phyloP scores from a whole-genome alignment of 2,888 invertebrate genomes.

The Torymus auratus region DNA sequence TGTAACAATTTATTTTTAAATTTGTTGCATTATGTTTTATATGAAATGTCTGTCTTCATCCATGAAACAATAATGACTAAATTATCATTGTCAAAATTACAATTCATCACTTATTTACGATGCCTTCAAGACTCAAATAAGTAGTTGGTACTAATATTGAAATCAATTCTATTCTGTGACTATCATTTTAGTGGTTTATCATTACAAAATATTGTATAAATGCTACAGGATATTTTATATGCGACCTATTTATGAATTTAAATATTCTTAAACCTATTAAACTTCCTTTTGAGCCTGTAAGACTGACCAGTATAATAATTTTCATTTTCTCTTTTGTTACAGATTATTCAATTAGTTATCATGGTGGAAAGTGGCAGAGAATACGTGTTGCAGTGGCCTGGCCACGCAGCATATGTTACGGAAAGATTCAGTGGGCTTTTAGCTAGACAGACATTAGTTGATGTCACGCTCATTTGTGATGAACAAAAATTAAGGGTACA shows the following conservation, averaged over 20 bases:
- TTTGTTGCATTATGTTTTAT: neutral
- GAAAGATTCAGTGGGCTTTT: slow-evolving; percentile 84
- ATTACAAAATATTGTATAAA: no score
- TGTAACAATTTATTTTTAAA: slow-evolving; percentile 26
- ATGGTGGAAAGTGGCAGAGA: slow-evolving; percentile 70
- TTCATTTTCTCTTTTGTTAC: slow-evolving; percentile 14
- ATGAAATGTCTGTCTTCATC: neutral
- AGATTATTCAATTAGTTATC: slow-evolving; percentile 48
- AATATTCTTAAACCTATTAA: neutral
- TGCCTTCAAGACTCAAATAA: neutral
- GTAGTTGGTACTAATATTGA: no score
- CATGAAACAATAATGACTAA: no score
- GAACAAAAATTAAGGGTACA: slow-evolving; percentile 86
- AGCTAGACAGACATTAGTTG: slow-evolving; percentile 85
- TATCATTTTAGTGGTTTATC: no score
- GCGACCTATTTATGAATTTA: neutral
- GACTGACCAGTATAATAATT: neutral
- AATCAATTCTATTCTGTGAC: no score
- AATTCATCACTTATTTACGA: no score
- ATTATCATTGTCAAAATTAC: no score
- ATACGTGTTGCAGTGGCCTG: slow-evolving; percentile 84
- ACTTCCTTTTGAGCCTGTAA: no score
- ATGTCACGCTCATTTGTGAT: slow-evolving; percentile 86
- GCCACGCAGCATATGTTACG: slow-evolving; percentile 83
- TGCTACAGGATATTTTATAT: neutral